Evolutionary conservation across 2,888 invertebrate species (phyloP), one percentile per base, ranked within the genome.

Genomic region (Ptychoptera contaminata): DNA sequence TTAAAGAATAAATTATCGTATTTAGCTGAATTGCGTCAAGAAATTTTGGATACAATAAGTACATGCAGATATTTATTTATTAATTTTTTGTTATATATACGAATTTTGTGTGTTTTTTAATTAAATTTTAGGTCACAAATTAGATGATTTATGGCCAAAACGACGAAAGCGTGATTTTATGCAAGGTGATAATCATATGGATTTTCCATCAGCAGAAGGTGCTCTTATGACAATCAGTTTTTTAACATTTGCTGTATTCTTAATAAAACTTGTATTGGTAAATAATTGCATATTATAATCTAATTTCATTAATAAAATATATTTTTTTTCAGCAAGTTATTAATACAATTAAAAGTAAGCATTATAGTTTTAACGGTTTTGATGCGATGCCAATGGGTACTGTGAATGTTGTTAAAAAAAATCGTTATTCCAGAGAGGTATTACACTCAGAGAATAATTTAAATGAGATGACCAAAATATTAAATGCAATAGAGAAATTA

Each of bases 181-280:
- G 40, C 47, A 64, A 32, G 62, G 64, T 16, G 71, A 75, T 9
- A 71, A 75, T 1, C 73, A 73, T 52, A 69, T 84, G 53, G 79
- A 82, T 51, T 83, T 86, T 60, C 85, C 86, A 10, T 83, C 86
- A 0, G 71, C 81, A 5, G 86, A 86, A 65, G 79, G 82, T 39
- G 79, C 87, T 0, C 67, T 88, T 42, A 78, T 87, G 74, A 81
- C 83, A 34, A 82, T 88, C 51, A 82, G 84, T 16, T 86, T 87
- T 60, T 69, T 88, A 9, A 85, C 86, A 1, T 86, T 87, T 61
- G 85, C 86, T 0, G 85, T 86, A 7, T 87, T 84, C 57, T 72
- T 87, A 45, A 80, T 88, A 42, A 85, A 86, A 66, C 67, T 87
- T 32, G 82, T 87, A 32, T 69, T 85, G 73, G 86, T 86, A 70